Base-by-base conservation (phyloP, 1,140 invertebrate genomes). In the Hesperophylax magnus region DNA sequence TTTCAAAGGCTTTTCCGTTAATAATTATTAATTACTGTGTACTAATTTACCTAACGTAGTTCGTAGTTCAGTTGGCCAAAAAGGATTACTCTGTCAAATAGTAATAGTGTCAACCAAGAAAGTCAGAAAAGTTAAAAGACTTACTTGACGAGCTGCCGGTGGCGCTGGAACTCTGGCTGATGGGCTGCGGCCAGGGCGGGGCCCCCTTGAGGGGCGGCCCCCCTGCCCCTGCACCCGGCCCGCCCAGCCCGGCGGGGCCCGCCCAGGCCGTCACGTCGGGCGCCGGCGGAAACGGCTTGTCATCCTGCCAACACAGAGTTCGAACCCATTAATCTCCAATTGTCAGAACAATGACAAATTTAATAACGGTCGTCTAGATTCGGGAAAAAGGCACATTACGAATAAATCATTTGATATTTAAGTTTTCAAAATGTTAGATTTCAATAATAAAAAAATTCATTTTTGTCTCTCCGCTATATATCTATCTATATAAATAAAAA, bases 91-190 rank as follows among this genome's bases (percentile, higher is more conserved):
- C n/a, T n/a, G n/a, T n/a, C n/a, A n/a, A n/a, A n/a, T n/a, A 7
- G 17, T n/a, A 58, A n/a, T 58, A 58, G 54, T n/a, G 7, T n/a
- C 54, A 8, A 5, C 4, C 54, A n/a, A n/a, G n/a, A n/a, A n/a
- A n/a, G n/a, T n/a, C 17, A 14, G 39, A 14, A 47, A 47, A 47
- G 39, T 47, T 47, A 14, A 27, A 39, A 61, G 58, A 88, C 87
- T 87, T 77, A 90, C 89, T 87, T 22, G 89, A 88, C 11, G 89
- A 89, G 85, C 88, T 90, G 5, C 86, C 89, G 24, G 89, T 90
- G 7, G 87, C 87, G 22, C 88, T 89, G 18, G 89, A 90, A 65
- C 89, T 90, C 85, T 90, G 89, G 82, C 89, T 90, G 58, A 87
- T 88, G 61, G 89, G 86, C 2, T 86, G 86, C 47, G 88, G 87